Evolutionary conservation across 1,140 invertebrate genomes (phyloP).

Genomic region (Chymomyza costata): DNA sequence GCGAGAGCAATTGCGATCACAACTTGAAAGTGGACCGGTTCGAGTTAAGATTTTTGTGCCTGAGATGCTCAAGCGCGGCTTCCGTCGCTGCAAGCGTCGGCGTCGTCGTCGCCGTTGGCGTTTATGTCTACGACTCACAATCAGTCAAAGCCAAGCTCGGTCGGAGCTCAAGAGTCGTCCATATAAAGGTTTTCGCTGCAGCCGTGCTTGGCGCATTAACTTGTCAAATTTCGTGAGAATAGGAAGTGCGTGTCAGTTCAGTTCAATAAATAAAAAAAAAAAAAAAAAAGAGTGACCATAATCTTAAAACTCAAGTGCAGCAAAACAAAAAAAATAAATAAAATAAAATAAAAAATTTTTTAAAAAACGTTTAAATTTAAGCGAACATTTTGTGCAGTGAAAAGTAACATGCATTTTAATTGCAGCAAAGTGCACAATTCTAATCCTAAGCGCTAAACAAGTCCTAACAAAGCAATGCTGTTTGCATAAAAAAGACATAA

Average conservation of each 20-base stretch:
- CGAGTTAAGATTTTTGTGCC: conserved; percentile 54
- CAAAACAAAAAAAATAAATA: not conserved
- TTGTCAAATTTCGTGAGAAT: conserved; percentile 71
- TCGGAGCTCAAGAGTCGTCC: conserved; percentile 62
- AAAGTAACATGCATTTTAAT: no score
- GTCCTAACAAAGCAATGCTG: no score
- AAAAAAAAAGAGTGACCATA: conserved; percentile 36
- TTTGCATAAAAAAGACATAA: no score
- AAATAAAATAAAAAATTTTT: no score
- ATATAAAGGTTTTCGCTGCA: conserved; percentile 64
- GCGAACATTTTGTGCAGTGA: no score
- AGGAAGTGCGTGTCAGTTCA: conserved; percentile 68
- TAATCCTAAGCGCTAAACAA: no score
- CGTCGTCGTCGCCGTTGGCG: conserved; percentile 3
- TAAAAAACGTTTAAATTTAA: no score
- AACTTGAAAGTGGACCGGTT: conserved; percentile 66
- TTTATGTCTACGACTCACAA: not conserved
- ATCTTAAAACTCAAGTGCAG: conserved; percentile 9
- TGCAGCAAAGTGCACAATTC: no score
- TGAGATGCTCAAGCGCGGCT: conserved; percentile 47
- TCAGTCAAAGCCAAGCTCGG: conserved; percentile 36
- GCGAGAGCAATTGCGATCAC: conserved; percentile 27
- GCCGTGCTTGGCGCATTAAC: conserved; percentile 57
- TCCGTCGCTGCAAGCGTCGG: conserved; percentile 5
- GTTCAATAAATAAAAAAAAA: no score